Evolutionary conservation across 2,797 vertebrate species (phyloP).

Genomic region (Margarornis squamiger): DNA sequence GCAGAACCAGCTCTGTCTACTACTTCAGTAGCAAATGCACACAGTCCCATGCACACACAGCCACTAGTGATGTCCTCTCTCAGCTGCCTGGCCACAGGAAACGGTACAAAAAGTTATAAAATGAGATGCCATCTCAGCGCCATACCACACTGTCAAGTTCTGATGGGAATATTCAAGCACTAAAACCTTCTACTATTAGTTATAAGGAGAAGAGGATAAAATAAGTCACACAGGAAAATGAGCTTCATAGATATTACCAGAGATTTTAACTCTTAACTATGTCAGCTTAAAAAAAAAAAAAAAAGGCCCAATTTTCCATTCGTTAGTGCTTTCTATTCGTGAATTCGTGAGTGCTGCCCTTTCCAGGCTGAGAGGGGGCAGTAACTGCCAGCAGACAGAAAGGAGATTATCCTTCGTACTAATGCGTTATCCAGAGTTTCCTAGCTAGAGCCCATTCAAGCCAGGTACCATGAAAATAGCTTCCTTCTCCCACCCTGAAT

Average conservation of each 20-base stretch:
- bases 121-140: background rate
- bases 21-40: background rate
- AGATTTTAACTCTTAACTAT: background rate
- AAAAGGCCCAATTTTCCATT: background rate
- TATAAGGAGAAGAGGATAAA: background rate
- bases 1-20: background rate
- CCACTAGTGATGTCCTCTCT: background rate
- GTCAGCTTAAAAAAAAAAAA: background rate
- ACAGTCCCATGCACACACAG: fast-evolving
- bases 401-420: background rate
- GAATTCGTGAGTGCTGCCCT: background rate
- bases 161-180: background rate
- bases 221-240: background rate
- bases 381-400: background rate
- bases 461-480: background rate
- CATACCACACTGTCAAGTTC: background rate
- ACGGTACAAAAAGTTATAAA: background rate
- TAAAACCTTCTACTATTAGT: background rate
- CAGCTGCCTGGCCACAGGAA: background rate
- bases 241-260: background rate
- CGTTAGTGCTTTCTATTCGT: background rate
- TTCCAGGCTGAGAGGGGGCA: background rate
- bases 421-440: background rate
- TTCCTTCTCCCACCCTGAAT: background rate
- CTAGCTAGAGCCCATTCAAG: background rate